Evolutionary conservation across 2,888 invertebrate genomes (phyloP).

Genomic region (Thysanoteuthis rhombus): DNA sequence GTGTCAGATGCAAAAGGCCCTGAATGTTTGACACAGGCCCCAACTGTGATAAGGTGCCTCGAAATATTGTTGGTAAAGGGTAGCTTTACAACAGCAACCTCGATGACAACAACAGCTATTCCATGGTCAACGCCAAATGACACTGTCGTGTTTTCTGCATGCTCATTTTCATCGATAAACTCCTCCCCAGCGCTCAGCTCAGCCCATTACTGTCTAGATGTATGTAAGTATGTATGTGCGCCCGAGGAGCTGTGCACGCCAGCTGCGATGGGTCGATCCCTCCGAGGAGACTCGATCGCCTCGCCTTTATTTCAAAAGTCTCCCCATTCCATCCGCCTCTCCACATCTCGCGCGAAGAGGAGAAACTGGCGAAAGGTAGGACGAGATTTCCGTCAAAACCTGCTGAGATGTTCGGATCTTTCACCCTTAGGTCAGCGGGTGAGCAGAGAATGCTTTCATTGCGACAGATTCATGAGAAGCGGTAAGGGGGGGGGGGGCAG

Average conservation of each 20-base stretch:
- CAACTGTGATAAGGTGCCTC: not conserved
- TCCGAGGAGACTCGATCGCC: not conserved
- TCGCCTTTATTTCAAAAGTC: not conserved
- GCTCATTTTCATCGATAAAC: not conserved
- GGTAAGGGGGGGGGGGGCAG: not conserved
- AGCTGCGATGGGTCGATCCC: not conserved
- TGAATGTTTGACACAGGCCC: not conserved
- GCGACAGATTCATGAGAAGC: not conserved
- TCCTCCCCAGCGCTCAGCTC: not conserved
- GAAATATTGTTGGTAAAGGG: not conserved
- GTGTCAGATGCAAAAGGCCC: constrained; percentile 12
- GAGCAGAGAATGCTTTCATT: constrained; percentile 12
- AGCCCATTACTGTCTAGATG: not conserved
- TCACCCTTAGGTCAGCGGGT: not conserved
- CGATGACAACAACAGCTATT: not conserved
- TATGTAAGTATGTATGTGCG: not conserved
- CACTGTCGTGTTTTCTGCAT: not conserved
- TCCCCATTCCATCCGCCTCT: not conserved
- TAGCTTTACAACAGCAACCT: not conserved
- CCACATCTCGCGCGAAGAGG: not conserved
- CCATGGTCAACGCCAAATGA: not conserved
- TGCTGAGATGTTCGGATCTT: constrained; percentile 12
- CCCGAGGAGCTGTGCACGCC: not conserved
- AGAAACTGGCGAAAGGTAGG: not conserved
- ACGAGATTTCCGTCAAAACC: constrained; percentile 12